Base-by-base conservation (phyloP, 2,888 invertebrate species). In the Aplocera efformata region DNA sequence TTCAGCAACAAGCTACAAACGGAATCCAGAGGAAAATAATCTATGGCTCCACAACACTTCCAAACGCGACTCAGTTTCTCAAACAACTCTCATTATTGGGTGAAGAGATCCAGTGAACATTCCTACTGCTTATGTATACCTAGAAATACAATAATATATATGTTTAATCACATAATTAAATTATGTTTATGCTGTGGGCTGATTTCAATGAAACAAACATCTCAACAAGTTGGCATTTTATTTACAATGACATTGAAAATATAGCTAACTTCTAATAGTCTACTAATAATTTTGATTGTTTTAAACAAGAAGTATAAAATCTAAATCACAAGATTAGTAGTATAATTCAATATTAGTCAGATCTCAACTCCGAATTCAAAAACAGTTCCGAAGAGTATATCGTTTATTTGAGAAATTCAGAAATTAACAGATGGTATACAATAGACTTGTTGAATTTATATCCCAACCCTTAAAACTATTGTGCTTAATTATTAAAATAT, bases 1-100 rank as follows among this genome's bases (percentile, higher is more conserved):
- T 90, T 32, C 77, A 94, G 92, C 94, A 94, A 90, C 88, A 83
- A 74, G 83, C 81, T 4, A 89, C 91, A 6, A 89, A 92, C 49
- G 94, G 93, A 28, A 90, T 90, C 41, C 80, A 90, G 7, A 94
- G 95, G 74, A 92, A 95, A 70, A 94, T 99, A 47, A 94, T 97
- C 37, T 99, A 99, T 74, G 99, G 99, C 24, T 94, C 97, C 45
- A 97, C 98, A 17, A 97, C 98, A 27, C 89, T 99, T 48, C 94
- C 95, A 53, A 99, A 97, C 86, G 97, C 98, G 4, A 92, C 93
- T 58, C 97, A 98, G 72, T 98, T 99, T 83, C 90, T 99, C 47
- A 95, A 95, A 79, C 98, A 99, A 82, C 89, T 96, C 20, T 92
- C 94, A n/a, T 89, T 93, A 17, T 78, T 95, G 49, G 94, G 95